phyloP scores from a whole-genome alignment of 2,113 vertebrate genomes.

The Amblyornis subalaris region DNA sequence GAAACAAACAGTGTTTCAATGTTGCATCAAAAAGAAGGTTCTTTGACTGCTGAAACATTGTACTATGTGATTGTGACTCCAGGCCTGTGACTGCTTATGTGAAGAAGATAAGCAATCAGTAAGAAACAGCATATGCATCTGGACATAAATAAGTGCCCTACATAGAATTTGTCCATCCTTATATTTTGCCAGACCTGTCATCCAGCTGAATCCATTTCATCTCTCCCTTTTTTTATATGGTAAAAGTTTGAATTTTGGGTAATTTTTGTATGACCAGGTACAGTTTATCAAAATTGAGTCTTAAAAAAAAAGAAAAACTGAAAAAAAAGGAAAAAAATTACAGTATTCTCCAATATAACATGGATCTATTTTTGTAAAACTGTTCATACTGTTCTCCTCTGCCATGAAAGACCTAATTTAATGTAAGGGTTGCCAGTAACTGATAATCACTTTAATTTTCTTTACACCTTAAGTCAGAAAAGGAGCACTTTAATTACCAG shows the following conservation, averaged over 20 bases:
- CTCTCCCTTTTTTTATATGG: constrained; percentile 76
- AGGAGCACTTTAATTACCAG: constrained; percentile 75
- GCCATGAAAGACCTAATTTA: constrained; percentile 69
- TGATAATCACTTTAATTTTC: constrained; percentile 71
- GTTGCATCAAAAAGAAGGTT: constrained; percentile 65
- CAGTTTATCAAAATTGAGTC: constrained; percentile 75
- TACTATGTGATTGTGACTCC: constrained; percentile 69
- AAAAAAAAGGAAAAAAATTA: constrained; percentile 16
- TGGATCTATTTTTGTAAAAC: constrained; percentile 81
- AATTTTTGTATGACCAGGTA: constrained; percentile 81
- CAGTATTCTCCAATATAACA: constrained; percentile 72
- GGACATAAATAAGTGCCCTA: constrained; percentile 74
- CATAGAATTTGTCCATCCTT: constrained; percentile 69
- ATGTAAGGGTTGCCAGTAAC: constrained; percentile 74
- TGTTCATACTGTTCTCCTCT: constrained; percentile 76
- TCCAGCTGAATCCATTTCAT: constrained; percentile 73
- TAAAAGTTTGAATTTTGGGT: constrained; percentile 75
- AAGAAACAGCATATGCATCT: constrained; percentile 65
- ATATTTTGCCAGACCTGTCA: constrained; percentile 74
- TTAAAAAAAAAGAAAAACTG: constrained; percentile 30
- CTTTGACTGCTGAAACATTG: constrained; percentile 67
- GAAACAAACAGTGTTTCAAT: constrained; percentile 57
- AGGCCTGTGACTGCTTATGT: constrained; percentile 64
- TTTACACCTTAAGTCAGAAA: constrained; percentile 68
- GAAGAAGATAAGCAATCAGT: constrained; percentile 66